Percentiles rank a stretch among this genome's conserved stretches.
phyloP scores from a whole-genome alignment of 1,140 invertebrate genomes.

The Musca vetustissima region DNA sequence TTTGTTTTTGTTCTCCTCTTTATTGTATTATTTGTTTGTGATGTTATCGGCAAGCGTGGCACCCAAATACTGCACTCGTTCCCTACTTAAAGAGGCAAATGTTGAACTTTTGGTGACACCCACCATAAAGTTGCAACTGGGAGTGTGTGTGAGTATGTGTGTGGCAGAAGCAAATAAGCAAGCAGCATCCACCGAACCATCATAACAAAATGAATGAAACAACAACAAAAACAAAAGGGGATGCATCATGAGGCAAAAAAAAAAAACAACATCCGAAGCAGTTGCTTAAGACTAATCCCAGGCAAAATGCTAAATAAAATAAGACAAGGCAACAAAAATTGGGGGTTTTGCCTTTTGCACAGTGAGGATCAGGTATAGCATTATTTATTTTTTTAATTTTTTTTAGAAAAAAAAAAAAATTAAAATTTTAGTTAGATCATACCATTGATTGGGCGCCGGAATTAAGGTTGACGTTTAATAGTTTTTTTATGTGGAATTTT shows the following conservation, averaged over 20 bases:
- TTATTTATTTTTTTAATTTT: too few species aligned
- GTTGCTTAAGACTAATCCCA: not conserved
- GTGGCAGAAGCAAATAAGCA: too few species aligned
- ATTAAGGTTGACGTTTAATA: too few species aligned
- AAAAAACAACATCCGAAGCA: not conserved
- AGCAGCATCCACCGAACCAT: constrained; percentile 25
- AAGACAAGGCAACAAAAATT: too few species aligned
- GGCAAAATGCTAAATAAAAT: not conserved
- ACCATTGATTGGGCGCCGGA: too few species aligned
- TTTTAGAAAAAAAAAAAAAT: too few species aligned
- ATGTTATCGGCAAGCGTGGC: constrained; percentile 38
- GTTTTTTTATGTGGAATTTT: too few species aligned
- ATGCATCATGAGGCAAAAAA: not conserved
- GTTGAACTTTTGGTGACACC: constrained; percentile 47
- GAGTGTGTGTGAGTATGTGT: too few species aligned
- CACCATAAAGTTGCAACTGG: constrained; percentile 43
- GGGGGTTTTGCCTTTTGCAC: too few species aligned
- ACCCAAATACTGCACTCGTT: constrained; percentile 48
- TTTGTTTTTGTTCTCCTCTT: not conserved
- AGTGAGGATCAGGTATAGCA: too few species aligned
- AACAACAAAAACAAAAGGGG: not conserved
- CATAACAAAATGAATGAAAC: not conserved
- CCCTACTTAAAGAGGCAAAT: constrained; percentile 27
- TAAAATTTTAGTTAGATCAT: too few species aligned
- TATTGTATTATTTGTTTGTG: too few species aligned